phyloP scores from a whole-genome alignment of 2,888 invertebrate genomes.

The Dicycla oo region DNA sequence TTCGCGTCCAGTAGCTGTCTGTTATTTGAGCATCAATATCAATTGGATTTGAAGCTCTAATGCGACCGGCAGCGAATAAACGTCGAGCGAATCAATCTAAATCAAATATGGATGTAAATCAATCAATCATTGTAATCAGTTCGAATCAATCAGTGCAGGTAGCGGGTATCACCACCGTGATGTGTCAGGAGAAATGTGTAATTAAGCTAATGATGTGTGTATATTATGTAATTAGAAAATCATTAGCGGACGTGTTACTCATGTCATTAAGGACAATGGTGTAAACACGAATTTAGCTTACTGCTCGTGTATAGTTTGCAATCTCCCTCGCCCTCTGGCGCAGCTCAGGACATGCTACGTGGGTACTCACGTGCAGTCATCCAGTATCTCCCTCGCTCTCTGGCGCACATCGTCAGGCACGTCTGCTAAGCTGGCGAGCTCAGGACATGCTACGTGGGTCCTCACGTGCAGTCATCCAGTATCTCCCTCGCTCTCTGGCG shows the following conservation, averaged over 20 bases:
- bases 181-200: background rate
- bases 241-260: conserved; percentile 24
- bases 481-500: too few relatives aligned
- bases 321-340: too few relatives aligned
- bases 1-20: conserved; percentile 13
- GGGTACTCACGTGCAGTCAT: conserved; percentile 91
- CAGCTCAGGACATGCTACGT: too few relatives aligned
- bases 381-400: conserved; percentile 92
- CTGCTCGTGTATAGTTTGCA: too few relatives aligned
- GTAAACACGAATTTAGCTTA: too few relatives aligned
- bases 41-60: conserved; percentile 45
- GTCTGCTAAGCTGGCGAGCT: conserved; percentile 81
- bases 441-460: conserved; percentile 94
- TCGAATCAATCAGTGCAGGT: conserved; percentile 40
- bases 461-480: too few relatives aligned
- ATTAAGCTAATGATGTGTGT: conserved; percentile 23
- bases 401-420: conserved; percentile 96
- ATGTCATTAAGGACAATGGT: background rate
- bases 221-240: conserved; percentile 21
- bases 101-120: conserved; percentile 47
- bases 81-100: conserved; percentile 51
- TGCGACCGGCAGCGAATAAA: conserved; percentile 13
- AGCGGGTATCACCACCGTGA: background rate
- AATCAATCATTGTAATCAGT: conserved; percentile 48
- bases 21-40: conserved; percentile 49